Evolutionary conservation across 2,113 vertebrate genomes (phyloP).

Genomic region (Proterorhinus semilunaris): DNA sequence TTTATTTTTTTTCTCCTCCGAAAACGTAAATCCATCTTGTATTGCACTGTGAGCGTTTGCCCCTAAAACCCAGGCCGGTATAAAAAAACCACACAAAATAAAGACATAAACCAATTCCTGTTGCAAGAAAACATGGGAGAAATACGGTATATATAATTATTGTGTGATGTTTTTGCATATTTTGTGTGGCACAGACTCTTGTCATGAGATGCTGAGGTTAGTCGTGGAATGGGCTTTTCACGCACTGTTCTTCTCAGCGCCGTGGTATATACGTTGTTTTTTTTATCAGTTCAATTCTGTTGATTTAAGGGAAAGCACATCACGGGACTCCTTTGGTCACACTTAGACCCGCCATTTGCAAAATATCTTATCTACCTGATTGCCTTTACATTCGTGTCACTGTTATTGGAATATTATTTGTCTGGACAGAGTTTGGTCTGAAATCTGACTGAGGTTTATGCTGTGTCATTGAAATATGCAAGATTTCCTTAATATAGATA

Average conservation of each 20-base stretch:
- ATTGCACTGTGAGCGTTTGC: neutral
- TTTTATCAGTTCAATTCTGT: no score
- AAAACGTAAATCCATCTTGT: neutral
- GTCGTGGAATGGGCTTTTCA: conserved; percentile 11
- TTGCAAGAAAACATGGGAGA: conserved; percentile 9
- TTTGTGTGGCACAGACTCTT: conserved; percentile 53
- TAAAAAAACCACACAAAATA: neutral
- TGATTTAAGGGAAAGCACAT: neutral
- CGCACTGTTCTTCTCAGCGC: neutral
- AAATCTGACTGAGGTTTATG: conserved; percentile 2
- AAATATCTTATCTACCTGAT: conserved; percentile 6
- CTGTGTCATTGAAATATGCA: no score
- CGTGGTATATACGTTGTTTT: no score
- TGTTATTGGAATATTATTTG: neutral
- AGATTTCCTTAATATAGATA: neutral
- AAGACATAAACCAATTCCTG: conserved; percentile 9
- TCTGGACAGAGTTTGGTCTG: conserved; percentile 26
- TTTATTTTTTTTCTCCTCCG: neutral
- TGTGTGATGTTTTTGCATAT: conserved; percentile 63
- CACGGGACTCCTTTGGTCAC: conserved; percentile 51
- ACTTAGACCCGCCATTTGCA: conserved; percentile 24
- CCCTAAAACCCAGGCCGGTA: conserved; percentile 3
- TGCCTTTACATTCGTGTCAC: conserved; percentile 13
- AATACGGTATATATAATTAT: conserved; percentile 18
- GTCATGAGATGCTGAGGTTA: conserved; percentile 40